phyloP scores from a whole-genome alignment of 2,888 invertebrate genomes.

The Lasioglossum marginatum region DNA sequence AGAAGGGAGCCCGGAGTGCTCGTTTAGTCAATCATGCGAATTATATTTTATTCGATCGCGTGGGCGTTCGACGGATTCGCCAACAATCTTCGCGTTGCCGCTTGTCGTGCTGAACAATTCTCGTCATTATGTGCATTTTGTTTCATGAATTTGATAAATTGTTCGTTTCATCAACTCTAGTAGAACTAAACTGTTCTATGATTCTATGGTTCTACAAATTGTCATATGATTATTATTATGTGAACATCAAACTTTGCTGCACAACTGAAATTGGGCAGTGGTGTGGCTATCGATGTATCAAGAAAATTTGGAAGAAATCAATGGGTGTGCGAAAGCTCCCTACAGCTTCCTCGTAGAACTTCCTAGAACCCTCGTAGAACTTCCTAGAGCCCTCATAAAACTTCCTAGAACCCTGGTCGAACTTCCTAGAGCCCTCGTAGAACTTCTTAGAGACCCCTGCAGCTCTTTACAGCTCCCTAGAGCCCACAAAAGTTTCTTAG shows the following conservation, averaged over 20 bases:
- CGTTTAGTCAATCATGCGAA: constrained; percentile 36
- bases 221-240: not conserved
- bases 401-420: too few species aligned
- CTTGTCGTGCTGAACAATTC: not conserved
- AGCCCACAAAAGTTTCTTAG: too few species aligned
- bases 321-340: not conserved
- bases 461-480: too few species aligned
- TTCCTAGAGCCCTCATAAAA: not conserved
- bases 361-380: not conserved
- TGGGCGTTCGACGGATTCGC: constrained; percentile 19
- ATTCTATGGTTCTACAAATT: too few species aligned
- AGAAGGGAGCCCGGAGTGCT: constrained; percentile 16
- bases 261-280: too few species aligned
- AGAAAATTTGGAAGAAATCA: not conserved
- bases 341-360: not conserved
- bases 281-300: too few species aligned
- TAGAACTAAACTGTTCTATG: not conserved
- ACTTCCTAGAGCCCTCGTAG: too few species aligned
- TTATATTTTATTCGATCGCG: constrained; percentile 25
- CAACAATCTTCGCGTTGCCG: constrained; percentile 21
- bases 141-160: too few species aligned
- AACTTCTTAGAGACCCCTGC: too few species aligned
- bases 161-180: not conserved
- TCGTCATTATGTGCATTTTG: not conserved
- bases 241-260: not conserved